Evolutionary conservation across 2,113 vertebrate species (phyloP).

Genomic region (Collichthys lucidus): DNA sequence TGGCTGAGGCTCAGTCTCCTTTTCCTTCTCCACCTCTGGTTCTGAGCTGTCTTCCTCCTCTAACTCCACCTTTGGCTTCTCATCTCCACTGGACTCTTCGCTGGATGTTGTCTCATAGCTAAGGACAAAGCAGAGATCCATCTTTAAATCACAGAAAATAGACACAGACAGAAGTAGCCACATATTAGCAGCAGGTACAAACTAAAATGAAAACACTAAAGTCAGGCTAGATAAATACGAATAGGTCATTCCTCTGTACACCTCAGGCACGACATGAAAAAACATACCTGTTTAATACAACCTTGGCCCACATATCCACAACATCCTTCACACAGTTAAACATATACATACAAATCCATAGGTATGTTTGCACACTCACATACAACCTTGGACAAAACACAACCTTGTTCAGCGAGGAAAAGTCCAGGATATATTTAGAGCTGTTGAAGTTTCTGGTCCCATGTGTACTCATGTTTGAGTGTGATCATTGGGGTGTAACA

Average conservation of each 20-base stretch:
- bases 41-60: conserved; percentile 82
- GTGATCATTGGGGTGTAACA: conserved; percentile 29
- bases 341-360: conserved; percentile 45
- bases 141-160: neutral
- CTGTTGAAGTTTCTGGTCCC: neutral
- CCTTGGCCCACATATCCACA: conserved; percentile 42
- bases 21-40: conserved; percentile 68
- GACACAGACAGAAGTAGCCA: neutral
- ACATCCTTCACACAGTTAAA: conserved; percentile 43
- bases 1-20: conserved; percentile 79
- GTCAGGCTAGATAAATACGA: conserved; percentile 38
- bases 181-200: conserved; percentile 38
- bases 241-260: conserved; percentile 23
- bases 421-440: conserved; percentile 34
- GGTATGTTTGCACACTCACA: conserved; percentile 47
- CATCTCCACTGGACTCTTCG: conserved; percentile 93
- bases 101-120: conserved; percentile 98
- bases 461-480: neutral
- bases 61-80: conserved; percentile 84
- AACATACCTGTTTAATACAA: conserved; percentile 40
- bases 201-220: conserved; percentile 15
- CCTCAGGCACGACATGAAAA: conserved; percentile 39
- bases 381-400: conserved; percentile 40
- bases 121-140: conserved; percentile 10
- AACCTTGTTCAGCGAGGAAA: conserved; percentile 41